These are phyloP conservation scores for Drosophila ficusphila DNA, from an alignment of 1,140 invertebrate genomes.

Conservation along the genomic window DNA sequence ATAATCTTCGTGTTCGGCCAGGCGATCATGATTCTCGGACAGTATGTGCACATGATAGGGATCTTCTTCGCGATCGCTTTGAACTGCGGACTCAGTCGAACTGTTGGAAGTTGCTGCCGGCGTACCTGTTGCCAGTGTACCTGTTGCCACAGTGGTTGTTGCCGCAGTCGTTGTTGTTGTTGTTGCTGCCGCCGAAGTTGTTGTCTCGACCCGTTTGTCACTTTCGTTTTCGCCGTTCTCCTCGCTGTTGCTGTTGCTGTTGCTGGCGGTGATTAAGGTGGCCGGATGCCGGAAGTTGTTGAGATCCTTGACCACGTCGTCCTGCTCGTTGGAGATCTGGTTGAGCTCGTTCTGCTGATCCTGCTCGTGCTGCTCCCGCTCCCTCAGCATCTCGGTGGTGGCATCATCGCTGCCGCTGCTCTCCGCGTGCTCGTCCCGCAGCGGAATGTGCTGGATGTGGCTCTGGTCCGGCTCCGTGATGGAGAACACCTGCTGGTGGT, in stretches of 20 bases:
- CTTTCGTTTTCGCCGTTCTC: constrained; percentile 74
- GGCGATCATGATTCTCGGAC: constrained; percentile 82
- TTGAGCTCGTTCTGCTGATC: constrained; percentile 62
- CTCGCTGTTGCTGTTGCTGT: constrained; percentile 77
- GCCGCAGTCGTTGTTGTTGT: constrained; percentile 20
- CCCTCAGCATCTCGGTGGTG: constrained; percentile 59
- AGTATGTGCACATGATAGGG: constrained; percentile 83
- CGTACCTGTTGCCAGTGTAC: constrained; percentile 22
- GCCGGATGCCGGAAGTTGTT: constrained; percentile 82
- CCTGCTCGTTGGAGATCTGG: constrained; percentile 73
- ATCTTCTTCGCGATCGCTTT: constrained; percentile 69
- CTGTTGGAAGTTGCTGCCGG: constrained; percentile 13
- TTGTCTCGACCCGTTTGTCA: constrained; percentile 50
- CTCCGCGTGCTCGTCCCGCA: constrained; percentile 67
- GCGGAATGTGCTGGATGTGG: constrained; percentile 70
- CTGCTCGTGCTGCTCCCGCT: constrained; percentile 30
- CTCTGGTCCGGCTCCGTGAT: constrained; percentile 46
- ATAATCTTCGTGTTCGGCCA: constrained; percentile 83
- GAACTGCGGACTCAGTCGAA: constrained; percentile 18
- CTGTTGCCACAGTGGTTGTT: constrained; percentile 12
- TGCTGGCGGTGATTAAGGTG: constrained; percentile 79
- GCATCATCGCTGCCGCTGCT: constrained; percentile 35
- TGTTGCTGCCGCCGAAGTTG: constrained; percentile 18
- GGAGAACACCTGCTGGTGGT: constrained; percentile 32
- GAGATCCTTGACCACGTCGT: constrained; percentile 77